Conservation (phyloP, 2,888 invertebrate genomes). For the Neuroscelio doddi region DNA sequence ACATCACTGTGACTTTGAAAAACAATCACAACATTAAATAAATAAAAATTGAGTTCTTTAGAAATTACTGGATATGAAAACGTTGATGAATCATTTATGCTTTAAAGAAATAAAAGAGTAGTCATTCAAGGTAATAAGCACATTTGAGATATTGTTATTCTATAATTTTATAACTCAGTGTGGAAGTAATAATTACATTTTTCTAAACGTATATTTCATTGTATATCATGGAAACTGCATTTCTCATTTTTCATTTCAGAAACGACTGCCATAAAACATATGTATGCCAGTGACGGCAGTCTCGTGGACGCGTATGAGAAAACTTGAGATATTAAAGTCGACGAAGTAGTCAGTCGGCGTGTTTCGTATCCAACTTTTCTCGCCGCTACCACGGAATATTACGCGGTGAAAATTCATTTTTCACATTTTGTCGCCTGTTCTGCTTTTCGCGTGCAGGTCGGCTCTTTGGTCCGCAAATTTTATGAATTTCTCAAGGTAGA, state of each 20-base stretch:
- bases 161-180: slow-evolving; percentile 1
- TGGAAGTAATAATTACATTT: background rate
- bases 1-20: too few species aligned
- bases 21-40: too few species aligned
- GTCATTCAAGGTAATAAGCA: too few species aligned
- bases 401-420: slow-evolving; percentile 10
- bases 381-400: slow-evolving; percentile 7
- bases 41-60: too few species aligned
- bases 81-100: too few species aligned
- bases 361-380: slow-evolving; percentile 38
- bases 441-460: background rate
- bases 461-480: slow-evolving; percentile 9
- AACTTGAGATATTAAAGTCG: slow-evolving; percentile 58
- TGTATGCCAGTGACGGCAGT: slow-evolving; percentile 6
- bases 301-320: slow-evolving; percentile 33
- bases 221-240: slow-evolving; percentile 18
- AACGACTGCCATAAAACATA: slow-evolving; percentile 29
- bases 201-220: background rate
- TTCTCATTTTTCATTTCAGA: slow-evolving; percentile 43
- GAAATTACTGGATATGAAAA: too few species aligned
- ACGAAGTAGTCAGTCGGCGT: slow-evolving; percentile 41
- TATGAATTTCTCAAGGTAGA: slow-evolving; percentile 14
- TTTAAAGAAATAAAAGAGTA: too few species aligned
- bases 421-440: slow-evolving; percentile 4
- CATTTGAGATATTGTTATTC: too few species aligned